These are phyloP conservation scores for Ifrita kowaldi DNA, from an alignment of 2,113 vertebrate species.

Conservation along the genomic window DNA sequence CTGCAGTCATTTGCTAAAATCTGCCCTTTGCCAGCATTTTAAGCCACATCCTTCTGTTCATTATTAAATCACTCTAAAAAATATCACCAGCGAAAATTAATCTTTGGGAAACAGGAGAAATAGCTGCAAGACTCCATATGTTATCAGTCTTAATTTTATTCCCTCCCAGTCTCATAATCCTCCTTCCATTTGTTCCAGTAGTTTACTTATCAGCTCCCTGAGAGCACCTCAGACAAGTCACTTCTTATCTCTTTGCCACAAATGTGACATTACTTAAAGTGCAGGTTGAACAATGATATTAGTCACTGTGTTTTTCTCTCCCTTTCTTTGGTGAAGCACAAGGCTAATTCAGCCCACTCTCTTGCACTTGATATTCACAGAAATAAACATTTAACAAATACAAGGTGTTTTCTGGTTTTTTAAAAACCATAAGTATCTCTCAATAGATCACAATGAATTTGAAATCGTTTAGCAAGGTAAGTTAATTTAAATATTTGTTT, in stretches of 20 bases:
- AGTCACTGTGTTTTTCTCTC: background rate
- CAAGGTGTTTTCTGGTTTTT: background rate
- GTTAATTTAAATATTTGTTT: background rate
- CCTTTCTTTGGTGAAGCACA: background rate
- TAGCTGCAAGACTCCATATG: background rate
- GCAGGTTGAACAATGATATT: background rate
- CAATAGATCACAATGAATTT: background rate
- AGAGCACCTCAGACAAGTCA: background rate
- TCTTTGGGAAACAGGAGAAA: conserved; percentile 1
- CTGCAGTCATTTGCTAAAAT: background rate
- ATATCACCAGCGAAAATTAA: background rate
- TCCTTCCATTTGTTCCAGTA: background rate
- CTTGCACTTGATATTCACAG: background rate
- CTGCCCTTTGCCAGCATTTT: background rate
- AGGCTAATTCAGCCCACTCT: background rate
- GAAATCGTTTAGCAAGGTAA: background rate
- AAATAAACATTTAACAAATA: background rate
- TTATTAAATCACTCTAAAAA: conserved; percentile 16
- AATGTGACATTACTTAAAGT: background rate
- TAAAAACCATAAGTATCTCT: background rate
- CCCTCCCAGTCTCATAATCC: background rate
- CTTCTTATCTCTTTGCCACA: background rate
- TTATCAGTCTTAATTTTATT: background rate
- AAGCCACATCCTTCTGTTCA: background rate
- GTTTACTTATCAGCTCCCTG: background rate